Conservation (phyloP, 1,140 invertebrate genomes). For the Orius insidiosus region DNA sequence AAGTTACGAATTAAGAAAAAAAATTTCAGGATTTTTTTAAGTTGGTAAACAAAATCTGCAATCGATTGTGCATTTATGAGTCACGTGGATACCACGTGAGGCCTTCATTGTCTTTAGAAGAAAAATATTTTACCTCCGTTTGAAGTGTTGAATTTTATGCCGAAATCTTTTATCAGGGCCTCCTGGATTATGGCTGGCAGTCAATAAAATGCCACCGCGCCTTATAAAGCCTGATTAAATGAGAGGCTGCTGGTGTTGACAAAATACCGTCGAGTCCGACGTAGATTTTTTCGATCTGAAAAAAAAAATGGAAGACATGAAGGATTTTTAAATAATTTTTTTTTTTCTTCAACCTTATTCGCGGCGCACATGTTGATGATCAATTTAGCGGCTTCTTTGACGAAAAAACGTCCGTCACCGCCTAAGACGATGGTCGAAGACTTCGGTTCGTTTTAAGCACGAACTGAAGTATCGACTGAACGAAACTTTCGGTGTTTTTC, state of each 20-base stretch:
- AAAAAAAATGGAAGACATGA: constrained; percentile 9
- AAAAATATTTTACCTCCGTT: constrained; percentile 57
- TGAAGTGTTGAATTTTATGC: constrained; percentile 93
- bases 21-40: no score
- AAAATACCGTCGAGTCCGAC: constrained; percentile 88
- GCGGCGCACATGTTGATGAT: constrained; percentile 80
- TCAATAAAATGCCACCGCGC: constrained; percentile 90
- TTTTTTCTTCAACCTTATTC: constrained; percentile 51
- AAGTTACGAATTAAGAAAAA: no score
- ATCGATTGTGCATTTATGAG: no score
- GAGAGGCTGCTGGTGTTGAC: constrained; percentile 91
- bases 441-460: constrained; percentile 41
- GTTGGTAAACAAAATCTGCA: no score
- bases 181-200: constrained; percentile 97
- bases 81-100: background rate
- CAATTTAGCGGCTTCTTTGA: constrained; percentile 61
- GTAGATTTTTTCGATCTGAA: constrained; percentile 64
- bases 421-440: constrained; percentile 78
- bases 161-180: constrained; percentile 94
- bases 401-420: constrained; percentile 89
- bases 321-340: constrained; percentile 12
- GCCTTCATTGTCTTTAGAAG: background rate
- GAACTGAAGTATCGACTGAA: constrained; percentile 80
- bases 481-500: constrained; percentile 94
- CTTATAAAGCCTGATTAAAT: constrained; percentile 76